Evolutionary conservation across 2,113 vertebrate genomes (phyloP).

Genomic region (Phylloscopus trochiloides): DNA sequence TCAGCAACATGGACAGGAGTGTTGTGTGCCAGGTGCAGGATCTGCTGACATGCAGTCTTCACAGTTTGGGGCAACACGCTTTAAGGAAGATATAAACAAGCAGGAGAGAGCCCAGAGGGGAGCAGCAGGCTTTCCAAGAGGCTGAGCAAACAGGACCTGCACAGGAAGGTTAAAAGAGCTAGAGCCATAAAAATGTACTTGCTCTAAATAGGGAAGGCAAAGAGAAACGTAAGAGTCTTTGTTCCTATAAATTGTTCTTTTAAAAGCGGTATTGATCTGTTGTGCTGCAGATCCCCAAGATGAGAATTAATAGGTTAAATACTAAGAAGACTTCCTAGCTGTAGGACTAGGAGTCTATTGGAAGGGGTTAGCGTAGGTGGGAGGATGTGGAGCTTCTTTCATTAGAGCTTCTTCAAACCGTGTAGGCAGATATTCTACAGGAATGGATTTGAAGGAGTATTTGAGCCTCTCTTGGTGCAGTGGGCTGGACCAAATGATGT

Average conservation of each 20-base stretch:
- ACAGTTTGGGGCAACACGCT: rapidly evolving
- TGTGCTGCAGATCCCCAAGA: neutral
- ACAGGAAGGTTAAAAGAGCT: neutral
- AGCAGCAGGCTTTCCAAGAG: neutral
- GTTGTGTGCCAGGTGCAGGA: neutral
- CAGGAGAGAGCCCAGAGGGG: neutral
- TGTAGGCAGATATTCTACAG: neutral
- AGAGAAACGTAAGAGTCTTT: neutral
- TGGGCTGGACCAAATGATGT: neutral
- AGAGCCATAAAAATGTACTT: neutral
- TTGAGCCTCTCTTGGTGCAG: neutral
- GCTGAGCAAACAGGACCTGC: neutral
- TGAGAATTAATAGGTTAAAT: constrained; percentile 3
- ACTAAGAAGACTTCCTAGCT: neutral
- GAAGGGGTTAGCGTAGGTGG: neutral
- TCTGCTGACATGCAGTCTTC: neutral
- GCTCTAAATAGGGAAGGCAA: neutral
- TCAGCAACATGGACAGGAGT: rapidly evolving
- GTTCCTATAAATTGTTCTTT: constrained; percentile 6
- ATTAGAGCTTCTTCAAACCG: neutral
- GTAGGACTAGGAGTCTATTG: neutral
- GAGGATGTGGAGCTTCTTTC: neutral
- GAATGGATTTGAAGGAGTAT: neutral
- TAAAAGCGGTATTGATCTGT: constrained; percentile 9
- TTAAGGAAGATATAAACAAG: neutral